phyloP scores from a whole-genome alignment of 2,888 invertebrate genomes.

The Merodon equestris region DNA sequence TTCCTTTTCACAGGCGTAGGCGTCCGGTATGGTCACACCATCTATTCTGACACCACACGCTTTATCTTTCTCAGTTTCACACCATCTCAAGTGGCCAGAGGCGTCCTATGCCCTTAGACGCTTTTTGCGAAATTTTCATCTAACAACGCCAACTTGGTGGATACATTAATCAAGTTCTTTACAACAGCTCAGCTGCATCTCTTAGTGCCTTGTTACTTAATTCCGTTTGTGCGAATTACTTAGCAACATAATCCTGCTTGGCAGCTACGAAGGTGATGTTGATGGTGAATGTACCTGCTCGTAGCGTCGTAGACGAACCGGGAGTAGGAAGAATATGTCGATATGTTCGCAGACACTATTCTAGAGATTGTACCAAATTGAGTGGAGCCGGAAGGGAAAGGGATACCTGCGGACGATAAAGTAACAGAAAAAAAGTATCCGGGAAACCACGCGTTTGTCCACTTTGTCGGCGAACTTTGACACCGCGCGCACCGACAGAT shows the following conservation, averaged over 20 bases:
- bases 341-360: not conserved
- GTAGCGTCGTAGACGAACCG: slow-evolving; percentile 29
- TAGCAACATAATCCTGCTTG: slow-evolving; percentile 56
- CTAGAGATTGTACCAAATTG: slow-evolving; percentile 4
- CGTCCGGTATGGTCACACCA: slow-evolving; percentile 64
- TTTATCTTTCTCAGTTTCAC: slow-evolving; percentile 60
- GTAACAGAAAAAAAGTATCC: not conserved
- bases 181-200: slow-evolving; percentile 10
- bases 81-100: slow-evolving; percentile 46
- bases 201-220: slow-evolving; percentile 36
- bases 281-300: not conserved
- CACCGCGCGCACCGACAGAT: slow-evolving; percentile 43
- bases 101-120: slow-evolving; percentile 49
- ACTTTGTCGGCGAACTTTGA: slow-evolving; percentile 67
- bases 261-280: not conserved
- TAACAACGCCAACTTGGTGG: slow-evolving; percentile 56
- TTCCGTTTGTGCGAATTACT: slow-evolving; percentile 54
- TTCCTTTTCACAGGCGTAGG: slow-evolving; percentile 48
- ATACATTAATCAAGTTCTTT: slow-evolving; percentile 62
- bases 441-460: slow-evolving; percentile 54
- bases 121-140: slow-evolving; percentile 51
- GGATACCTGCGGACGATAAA: not conserved
- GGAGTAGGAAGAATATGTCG: slow-evolving; percentile 61
- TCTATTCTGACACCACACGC: slow-evolving; percentile 50
- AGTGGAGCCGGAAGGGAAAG: slow-evolving; percentile 4